Percentiles rank a stretch among this genome's conserved stretches.
These are phyloP conservation scores for Misgurnus anguillicaudatus DNA, from an alignment of 2,113 vertebrate genomes.

Conservation along the genomic window DNA sequence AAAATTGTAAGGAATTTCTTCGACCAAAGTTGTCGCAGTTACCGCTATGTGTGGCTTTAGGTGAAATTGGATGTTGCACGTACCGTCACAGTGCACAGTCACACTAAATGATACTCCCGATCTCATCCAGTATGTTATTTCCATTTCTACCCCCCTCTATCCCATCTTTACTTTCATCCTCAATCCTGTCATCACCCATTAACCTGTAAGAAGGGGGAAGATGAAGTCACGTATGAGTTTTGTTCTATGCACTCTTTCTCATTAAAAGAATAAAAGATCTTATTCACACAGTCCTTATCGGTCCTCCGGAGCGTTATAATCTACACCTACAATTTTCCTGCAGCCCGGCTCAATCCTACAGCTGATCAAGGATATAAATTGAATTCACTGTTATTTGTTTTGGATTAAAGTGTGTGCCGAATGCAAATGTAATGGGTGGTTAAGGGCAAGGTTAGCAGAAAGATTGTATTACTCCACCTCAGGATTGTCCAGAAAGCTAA, in stretches of 20 bases:
- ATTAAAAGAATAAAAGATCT: conserved; percentile 18
- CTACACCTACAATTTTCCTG: too few species aligned
- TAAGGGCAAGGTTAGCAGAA: too few species aligned
- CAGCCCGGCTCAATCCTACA: not conserved
- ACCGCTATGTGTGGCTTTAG: not conserved
- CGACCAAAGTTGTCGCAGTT: not conserved
- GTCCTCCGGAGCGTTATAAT: not conserved
- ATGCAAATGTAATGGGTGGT: too few species aligned
- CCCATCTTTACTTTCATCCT: not conserved
- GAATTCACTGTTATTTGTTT: too few species aligned
- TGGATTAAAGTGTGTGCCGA: too few species aligned
- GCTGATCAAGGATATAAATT: too few species aligned
- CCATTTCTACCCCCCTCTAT: not conserved
- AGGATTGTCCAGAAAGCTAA: not conserved
- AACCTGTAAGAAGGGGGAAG: not conserved
- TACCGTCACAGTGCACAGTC: not conserved
- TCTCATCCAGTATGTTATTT: not conserved
- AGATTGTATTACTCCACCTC: not conserved
- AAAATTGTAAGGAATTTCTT: not conserved
- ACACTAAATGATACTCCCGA: not conserved
- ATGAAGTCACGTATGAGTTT: not conserved
- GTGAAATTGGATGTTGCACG: not conserved
- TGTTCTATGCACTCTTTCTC: not conserved
- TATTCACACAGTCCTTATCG: conserved; percentile 17
- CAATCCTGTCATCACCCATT: conserved; percentile 12